A percentile compares a stretch with the other conserved stretches of the same genome.
These are phyloP conservation scores for Globodera ellingtonae DNA, from an alignment of 1,140 invertebrate genomes.

Conservation along the genomic window DNA sequence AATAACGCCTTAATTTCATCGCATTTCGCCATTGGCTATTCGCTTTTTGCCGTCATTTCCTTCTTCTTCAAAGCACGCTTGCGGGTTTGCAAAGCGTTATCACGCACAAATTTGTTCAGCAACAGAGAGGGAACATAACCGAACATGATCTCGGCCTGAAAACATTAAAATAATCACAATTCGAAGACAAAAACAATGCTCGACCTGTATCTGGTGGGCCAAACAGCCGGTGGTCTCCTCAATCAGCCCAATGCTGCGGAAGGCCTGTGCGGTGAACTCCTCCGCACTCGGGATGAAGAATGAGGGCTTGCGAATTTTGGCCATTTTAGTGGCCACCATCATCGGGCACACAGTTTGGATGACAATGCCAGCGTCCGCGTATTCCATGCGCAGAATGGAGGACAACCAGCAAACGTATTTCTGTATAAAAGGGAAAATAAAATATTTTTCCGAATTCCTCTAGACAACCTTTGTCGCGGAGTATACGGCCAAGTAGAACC, in stretches of 20 bases:
- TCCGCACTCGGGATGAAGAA: constrained; percentile 55
- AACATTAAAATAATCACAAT: neutral
- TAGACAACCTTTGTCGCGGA: constrained; percentile 55
- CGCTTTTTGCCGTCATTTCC: constrained; percentile 46
- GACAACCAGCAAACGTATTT: constrained; percentile 37
- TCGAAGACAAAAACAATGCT: neutral
- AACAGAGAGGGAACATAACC: constrained; percentile 47
- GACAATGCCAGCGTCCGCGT: constrained; percentile 37
- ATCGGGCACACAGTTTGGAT: constrained; percentile 50
- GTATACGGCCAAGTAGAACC: constrained; percentile 54
- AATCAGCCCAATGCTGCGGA: constrained; percentile 53
- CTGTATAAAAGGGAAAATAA: constrained; percentile 4
- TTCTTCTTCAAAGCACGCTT: constrained; percentile 58
- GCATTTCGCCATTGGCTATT: constrained; percentile 14
- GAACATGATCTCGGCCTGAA: constrained; percentile 50
- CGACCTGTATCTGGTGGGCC: constrained; percentile 58
- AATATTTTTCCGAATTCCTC: neutral
- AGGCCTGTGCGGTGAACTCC: constrained; percentile 43
- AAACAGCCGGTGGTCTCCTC: constrained; percentile 61
- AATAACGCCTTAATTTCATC: too few relatives aligned
- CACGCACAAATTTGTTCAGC: constrained; percentile 50
- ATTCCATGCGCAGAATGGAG: constrained; percentile 55
- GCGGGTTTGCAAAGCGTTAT: constrained; percentile 53
- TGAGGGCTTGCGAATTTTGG: constrained; percentile 53
- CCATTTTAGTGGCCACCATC: constrained; percentile 64